Base-by-base conservation (phyloP, 2,888 invertebrate genomes). In the Synergus laeviventris region DNA sequence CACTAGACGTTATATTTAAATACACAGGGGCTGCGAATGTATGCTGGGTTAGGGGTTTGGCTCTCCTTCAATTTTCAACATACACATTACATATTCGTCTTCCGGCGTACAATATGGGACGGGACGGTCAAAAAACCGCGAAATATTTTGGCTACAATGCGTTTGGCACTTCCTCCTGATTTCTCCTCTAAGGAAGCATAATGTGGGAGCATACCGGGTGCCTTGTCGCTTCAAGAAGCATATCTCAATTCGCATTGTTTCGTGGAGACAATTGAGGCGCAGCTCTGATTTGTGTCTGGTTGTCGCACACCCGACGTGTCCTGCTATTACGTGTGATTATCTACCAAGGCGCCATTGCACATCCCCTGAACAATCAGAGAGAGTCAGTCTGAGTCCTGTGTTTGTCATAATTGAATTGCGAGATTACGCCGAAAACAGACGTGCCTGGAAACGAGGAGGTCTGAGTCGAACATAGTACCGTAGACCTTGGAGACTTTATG, bases 241-340 rank as follows among this genome's bases (percentile, higher is more conserved):
- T 78, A 79, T 78, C 81, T 81, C 81, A 79, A 81, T 79, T 74
- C 78, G 76, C 79, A 79, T 81, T 81, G 79, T 81, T 59, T 75
- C 78, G 78, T 56, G 56, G 75, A 49, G 74, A 81, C 79, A 81
- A 79, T 78, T 81, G 81, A 78, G 76, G 78, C 76, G 76, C 78
- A 79, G 79, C 78, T 77, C 75, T 76, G 79, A 79, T 79, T 79
- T 77, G 78, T 76, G 75, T 78, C 76, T 74, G 75, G 81, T 78
- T 81, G 79, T 76, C 76, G 78, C 81, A 76, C 79, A 77, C 78
- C 78, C 78, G 75, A 78, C 78, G 76, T 78, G 73, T 76, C 64
- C 66, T 77, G 78, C 76, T 75, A 78, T 56, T 59, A 18, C 74
- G 81, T 77, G 74, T 81, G 79, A 81, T 81, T 81, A 81, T 81